Percentiles rank a stretch among this genome's conserved stretches.
Conservation (phyloP, 2,797 vertebrate species). For the Mastacembelus armatus region DNA sequence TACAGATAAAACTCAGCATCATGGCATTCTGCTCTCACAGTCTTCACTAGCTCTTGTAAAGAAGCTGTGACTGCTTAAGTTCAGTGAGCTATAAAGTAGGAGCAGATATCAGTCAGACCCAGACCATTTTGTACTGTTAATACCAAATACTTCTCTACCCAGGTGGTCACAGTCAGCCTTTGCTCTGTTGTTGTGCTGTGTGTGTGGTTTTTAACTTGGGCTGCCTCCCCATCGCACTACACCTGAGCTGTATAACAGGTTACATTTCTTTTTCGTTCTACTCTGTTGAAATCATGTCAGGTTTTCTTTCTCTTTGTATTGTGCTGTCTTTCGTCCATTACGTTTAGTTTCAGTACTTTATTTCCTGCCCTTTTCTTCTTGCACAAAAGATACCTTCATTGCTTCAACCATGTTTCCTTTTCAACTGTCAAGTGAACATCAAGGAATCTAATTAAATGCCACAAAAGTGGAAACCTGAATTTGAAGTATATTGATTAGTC, state of each 20-base stretch:
- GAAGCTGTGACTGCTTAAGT: slow-evolving; percentile 10
- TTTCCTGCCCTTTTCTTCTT: not conserved
- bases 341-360: not conserved
- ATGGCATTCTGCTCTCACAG: slow-evolving; percentile 4
- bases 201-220: slow-evolving; percentile 66
- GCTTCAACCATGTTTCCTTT: not conserved
- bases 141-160: slow-evolving; percentile 22
- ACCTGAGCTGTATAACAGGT: slow-evolving; percentile 33
- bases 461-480: not conserved
- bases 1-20: slow-evolving; percentile 34
- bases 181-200: slow-evolving; percentile 74
- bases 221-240: slow-evolving; percentile 75
- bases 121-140: slow-evolving; percentile 16
- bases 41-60: not conserved
- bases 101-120: slow-evolving; percentile 52
- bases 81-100: slow-evolving; percentile 31
- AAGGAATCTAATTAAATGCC: not conserved
- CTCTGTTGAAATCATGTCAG: not conserved
- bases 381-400: not conserved
- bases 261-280: not conserved
- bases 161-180: slow-evolving; percentile 67
- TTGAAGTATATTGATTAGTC: not conserved
- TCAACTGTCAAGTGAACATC: not conserved
- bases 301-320: not conserved
- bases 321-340: not conserved